Evolutionary conservation across 2,113 vertebrate species (phyloP), one percentile per base, ranked within the genome.

Genomic region (Toxotes jaculatrix): DNA sequence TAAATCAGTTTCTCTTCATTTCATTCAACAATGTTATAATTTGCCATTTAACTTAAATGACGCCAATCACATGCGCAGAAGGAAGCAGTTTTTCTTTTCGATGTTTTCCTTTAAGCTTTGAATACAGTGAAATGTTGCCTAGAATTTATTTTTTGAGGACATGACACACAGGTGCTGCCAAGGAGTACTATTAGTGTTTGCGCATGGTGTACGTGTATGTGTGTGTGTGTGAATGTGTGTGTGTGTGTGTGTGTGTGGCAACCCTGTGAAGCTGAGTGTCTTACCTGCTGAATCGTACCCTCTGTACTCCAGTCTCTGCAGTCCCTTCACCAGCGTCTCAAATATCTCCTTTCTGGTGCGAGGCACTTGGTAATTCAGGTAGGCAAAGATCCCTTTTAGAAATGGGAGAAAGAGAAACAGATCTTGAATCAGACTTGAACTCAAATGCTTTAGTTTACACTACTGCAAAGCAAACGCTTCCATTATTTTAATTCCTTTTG

Each of bases 271-370:
- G 72, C 56, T 11, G 14, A 62, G 49, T 38, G 62, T 86, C 93
- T 85, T 91, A 99, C 98, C 98, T 96, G 98, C 98, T 51, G 98
- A 99, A 94, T 99, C 98, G 74, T 99, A 99, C 23, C 98, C 98
- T 94, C 98, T 96, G 95, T 99, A 99, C 93, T 99, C 98, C 79
- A 99, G 95, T 34, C 98, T 96, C 95, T 97, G 97, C 68, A 99
- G 95, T 64, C 98, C 98, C 89, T 96, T 99, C 90, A 99, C 95
- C 66, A 99, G 93, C 13, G 95, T 99, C 89, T 97, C 95, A 90
- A 97, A 97, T 93, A 99, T 98, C 92, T 97, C 96, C 88, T 96
- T 98, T 87, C 97, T 96, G 19, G 97, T 98, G 59, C 96, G 96
- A 80, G 97, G 96, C 61, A 99, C 97, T 95, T 90, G 95, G 92